These are phyloP conservation scores for Galaxea fascicularis DNA, from an alignment of 92 coral and sea anemone species.

Conservation along the genomic window DNA sequence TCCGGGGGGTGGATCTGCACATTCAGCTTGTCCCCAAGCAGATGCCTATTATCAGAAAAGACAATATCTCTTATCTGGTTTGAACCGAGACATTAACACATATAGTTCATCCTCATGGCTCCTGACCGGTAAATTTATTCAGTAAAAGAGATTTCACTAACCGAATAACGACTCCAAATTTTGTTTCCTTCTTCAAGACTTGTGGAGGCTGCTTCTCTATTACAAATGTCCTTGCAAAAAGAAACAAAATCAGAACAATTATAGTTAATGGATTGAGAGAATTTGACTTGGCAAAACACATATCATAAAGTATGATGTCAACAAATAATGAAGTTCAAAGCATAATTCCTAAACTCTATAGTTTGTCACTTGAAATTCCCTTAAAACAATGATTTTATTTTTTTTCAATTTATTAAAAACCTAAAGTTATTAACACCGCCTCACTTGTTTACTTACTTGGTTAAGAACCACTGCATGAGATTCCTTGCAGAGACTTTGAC, in stretches of 20 bases:
- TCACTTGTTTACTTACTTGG: slow-evolving; percentile 64
- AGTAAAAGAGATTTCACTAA: slow-evolving; percentile 30
- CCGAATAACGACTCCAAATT: slow-evolving; percentile 89
- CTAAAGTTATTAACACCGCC: neutral
- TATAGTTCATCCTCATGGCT: too few relatives aligned
- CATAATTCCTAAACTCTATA: too few relatives aligned
- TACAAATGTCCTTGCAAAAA: slow-evolving; percentile 74
- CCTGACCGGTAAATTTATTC: too few relatives aligned
- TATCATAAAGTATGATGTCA: too few relatives aligned
- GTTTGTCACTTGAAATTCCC: too few relatives aligned
- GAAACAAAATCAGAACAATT: neutral
- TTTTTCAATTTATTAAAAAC: neutral
- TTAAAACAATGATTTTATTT: too few relatives aligned
- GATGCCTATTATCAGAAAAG: slow-evolving; percentile 53
- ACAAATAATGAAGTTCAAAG: too few relatives aligned
- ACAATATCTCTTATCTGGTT: neutral
- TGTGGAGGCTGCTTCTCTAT: slow-evolving; percentile 96
- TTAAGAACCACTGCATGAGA: slow-evolving; percentile 77
- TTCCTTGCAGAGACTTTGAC: slow-evolving; percentile 70
- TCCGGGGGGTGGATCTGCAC: slow-evolving; percentile 93
- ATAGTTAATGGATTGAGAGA: neutral
- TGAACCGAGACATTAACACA: too few relatives aligned
- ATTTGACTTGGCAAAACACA: too few relatives aligned
- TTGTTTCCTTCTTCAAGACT: slow-evolving; percentile 91
- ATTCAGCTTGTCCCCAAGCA: slow-evolving; percentile 90